Percentiles rank a stretch among this genome's conserved stretches.
Evolutionary conservation across 2,888 invertebrate genomes (phyloP).

Genomic region (Rhingia rostrata): DNA sequence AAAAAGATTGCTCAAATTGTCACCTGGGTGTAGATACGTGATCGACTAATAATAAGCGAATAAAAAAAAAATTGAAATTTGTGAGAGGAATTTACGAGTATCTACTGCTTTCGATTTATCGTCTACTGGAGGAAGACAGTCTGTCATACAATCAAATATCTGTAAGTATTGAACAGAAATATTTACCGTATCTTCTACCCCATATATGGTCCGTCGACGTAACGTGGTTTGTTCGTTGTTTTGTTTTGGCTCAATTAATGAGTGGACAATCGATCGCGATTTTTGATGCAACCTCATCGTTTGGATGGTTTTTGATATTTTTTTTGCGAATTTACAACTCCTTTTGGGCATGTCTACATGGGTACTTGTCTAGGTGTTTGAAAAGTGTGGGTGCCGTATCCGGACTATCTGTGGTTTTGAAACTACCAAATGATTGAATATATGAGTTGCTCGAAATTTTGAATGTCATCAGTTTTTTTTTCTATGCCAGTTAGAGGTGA

Average conservation of each 20-base stretch:
- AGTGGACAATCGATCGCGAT: neutral
- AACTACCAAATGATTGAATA: neutral
- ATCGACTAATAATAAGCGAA: constrained; percentile 6
- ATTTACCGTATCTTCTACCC: constrained; percentile 21
- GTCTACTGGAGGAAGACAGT: constrained; percentile 17
- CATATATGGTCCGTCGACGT: constrained; percentile 15
- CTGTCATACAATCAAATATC: constrained; percentile 10
- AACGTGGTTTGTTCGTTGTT: neutral
- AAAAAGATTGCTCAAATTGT: constrained; percentile 7
- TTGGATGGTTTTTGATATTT: neutral
- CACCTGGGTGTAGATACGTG: constrained; percentile 2
- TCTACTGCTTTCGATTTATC: neutral
- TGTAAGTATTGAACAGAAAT: constrained; percentile 33
- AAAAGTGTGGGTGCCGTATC: neutral
- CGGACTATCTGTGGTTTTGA: neutral
- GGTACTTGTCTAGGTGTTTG: neutral
- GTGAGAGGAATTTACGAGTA: neutral
- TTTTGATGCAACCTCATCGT: neutral
- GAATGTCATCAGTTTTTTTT: too few relatives aligned
- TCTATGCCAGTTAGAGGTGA: too few relatives aligned
- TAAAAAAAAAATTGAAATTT: neutral
- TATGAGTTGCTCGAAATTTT: too few relatives aligned
- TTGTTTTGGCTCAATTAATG: constrained; percentile 4
- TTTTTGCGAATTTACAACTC: too few relatives aligned
- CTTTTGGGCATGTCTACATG: neutral